Evolutionary conservation across 2,797 vertebrate species (phyloP).

Genomic region (Graptemys geographica): DNA sequence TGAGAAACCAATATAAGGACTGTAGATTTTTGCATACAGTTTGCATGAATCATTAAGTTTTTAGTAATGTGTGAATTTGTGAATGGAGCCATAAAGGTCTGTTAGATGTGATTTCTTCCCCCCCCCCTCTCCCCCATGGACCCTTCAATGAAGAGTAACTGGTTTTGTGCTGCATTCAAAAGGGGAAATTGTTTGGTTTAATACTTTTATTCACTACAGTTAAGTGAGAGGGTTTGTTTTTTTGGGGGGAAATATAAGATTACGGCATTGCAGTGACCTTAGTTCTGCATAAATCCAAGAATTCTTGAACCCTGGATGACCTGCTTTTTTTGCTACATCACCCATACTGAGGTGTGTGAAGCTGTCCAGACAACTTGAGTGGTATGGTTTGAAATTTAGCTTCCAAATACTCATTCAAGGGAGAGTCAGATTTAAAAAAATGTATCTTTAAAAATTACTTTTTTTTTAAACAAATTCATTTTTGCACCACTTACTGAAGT

Average conservation of each 20-base stretch:
- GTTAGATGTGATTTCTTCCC: not conserved
- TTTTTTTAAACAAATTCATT: not conserved
- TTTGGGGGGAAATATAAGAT: not conserved
- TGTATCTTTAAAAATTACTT: not conserved
- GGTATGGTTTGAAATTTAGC: not conserved
- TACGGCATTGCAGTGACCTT: not conserved
- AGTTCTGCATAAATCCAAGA: not conserved
- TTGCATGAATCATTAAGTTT: not conserved
- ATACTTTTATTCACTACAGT: not conserved
- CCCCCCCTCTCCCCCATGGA: not conserved
- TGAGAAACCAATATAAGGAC: not conserved
- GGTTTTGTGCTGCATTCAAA: not conserved
- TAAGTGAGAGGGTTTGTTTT: not conserved
- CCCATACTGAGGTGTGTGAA: not conserved
- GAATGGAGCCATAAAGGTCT: not conserved
- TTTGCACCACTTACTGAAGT: not conserved
- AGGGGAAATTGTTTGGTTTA: not conserved
- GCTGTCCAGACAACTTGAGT: not conserved
- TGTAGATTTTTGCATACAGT: conserved; percentile 1
- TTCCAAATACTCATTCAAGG: rapidly evolving
- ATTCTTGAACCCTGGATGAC: not conserved
- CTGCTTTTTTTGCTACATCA: not conserved
- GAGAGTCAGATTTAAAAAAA: not conserved
- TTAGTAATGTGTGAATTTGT: not conserved
- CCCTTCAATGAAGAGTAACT: not conserved